phyloP scores from a whole-genome alignment of 1,140 invertebrate genomes.

The Prorops nasuta region DNA sequence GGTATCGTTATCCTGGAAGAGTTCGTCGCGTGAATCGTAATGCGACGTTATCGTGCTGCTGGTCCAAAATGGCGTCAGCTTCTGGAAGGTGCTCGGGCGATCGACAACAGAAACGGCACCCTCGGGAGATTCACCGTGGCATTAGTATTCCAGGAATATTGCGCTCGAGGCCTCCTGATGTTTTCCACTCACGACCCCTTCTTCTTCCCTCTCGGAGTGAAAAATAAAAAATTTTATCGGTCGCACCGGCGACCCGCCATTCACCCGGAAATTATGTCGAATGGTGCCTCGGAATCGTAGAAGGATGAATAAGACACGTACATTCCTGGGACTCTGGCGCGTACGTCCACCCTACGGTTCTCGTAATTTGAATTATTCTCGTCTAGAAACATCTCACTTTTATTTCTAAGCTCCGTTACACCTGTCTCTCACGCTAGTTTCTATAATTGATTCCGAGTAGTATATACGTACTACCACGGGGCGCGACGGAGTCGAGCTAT shows the following conservation, averaged over 20 bases:
- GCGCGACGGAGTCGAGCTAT: no score
- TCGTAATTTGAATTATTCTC: no score
- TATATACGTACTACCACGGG: no score
- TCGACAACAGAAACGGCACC: constrained; percentile 26
- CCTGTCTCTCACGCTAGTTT: no score
- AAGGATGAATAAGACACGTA: no score
- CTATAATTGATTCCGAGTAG: no score
- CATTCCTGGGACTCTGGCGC: no score
- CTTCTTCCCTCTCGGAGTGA: constrained; percentile 1
- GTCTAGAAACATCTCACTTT: no score
- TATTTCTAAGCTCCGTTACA: no score
- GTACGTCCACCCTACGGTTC: no score
- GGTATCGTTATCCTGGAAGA: not conserved
- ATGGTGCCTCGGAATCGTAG: no score
- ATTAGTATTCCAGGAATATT: constrained; percentile 28
- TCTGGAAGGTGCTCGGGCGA: constrained; percentile 7
- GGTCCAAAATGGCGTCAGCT: constrained; percentile 12
- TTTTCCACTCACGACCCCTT: constrained; percentile 13
- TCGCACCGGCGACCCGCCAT: constrained; percentile 4
- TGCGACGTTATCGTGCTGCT: constrained; percentile 17
- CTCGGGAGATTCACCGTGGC: constrained; percentile 20
- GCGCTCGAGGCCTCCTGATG: constrained; percentile 19
- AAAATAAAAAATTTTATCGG: constrained; percentile 29
- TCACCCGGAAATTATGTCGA: no score
- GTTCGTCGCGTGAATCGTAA: not conserved